Conservation (phyloP, 2,113 vertebrate genomes). For the Lutjanus erythropterus region DNA sequence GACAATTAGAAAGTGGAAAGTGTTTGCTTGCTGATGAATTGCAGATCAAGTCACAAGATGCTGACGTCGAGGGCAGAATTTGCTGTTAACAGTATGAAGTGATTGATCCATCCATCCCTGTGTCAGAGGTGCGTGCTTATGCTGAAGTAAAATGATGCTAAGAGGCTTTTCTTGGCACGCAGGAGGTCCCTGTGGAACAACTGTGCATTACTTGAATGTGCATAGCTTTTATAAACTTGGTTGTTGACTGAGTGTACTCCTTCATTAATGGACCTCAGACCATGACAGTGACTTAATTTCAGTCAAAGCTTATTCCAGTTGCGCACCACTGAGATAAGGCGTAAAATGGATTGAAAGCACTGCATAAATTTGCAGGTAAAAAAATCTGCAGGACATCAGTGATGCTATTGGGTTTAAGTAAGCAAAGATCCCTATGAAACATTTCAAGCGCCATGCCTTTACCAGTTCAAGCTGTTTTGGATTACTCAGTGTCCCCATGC, state of each 20-base stretch:
- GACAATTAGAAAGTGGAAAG: not conserved
- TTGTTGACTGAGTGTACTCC: not conserved
- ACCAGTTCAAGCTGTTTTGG: not conserved
- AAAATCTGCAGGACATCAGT: not conserved
- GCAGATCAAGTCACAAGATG: constrained; percentile 17
- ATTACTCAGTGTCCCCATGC: not conserved
- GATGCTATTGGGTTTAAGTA: not conserved
- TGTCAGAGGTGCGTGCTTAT: constrained; percentile 4
- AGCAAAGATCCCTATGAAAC: constrained; percentile 2
- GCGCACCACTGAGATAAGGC: not conserved
- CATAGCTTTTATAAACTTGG: not conserved
- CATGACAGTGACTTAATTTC: not conserved
- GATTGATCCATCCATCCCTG: not conserved
- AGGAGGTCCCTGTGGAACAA: not conserved
- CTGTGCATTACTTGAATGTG: not conserved
- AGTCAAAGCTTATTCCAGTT: not conserved
- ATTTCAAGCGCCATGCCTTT: not conserved
- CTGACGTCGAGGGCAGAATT: constrained; percentile 1
- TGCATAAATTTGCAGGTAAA: constrained; percentile 25
- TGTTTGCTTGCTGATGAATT: constrained; percentile 5
- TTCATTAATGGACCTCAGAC: constrained; percentile 14
- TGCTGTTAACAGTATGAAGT: constrained; percentile 6
- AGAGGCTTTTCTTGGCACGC: constrained; percentile 15
- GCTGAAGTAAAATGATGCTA: not conserved
- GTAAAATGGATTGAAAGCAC: not conserved